Percentiles rank a stretch among this genome's conserved stretches.
Conservation (phyloP, 2,113 vertebrate species). For the Elgaria multicarinata region DNA sequence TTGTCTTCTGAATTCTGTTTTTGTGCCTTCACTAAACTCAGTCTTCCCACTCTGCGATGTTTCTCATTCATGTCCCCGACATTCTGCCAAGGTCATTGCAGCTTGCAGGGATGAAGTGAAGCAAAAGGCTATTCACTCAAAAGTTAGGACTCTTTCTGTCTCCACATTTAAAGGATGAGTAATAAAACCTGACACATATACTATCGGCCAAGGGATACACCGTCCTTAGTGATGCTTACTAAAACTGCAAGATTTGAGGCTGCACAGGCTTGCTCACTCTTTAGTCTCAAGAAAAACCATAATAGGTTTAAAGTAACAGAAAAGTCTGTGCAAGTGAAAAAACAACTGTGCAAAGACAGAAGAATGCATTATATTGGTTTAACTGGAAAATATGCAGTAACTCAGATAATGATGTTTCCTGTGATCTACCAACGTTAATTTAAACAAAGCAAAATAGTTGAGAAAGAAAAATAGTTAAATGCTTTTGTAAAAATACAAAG, state of each 20-base stretch:
- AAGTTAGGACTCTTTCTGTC: background rate
- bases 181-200: background rate
- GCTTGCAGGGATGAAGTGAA: background rate
- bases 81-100: background rate
- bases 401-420: no score
- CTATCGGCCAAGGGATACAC: background rate
- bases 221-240: background rate
- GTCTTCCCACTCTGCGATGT: background rate
- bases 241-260: background rate
- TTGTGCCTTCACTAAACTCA: background rate
- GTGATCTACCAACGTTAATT: background rate
- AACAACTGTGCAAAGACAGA: background rate
- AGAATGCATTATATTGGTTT: background rate
- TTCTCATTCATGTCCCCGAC: background rate
- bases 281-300: background rate
- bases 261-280: background rate
- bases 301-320: background rate
- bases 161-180: background rate
- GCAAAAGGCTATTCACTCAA: background rate
- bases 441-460: slow-evolving; percentile 7
- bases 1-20: background rate
- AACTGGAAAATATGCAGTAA: background rate
- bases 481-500: background rate
- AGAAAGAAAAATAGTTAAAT: background rate
- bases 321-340: background rate